phyloP scores from a whole-genome alignment of 2,888 invertebrate genomes.

The Dusona sp. region DNA sequence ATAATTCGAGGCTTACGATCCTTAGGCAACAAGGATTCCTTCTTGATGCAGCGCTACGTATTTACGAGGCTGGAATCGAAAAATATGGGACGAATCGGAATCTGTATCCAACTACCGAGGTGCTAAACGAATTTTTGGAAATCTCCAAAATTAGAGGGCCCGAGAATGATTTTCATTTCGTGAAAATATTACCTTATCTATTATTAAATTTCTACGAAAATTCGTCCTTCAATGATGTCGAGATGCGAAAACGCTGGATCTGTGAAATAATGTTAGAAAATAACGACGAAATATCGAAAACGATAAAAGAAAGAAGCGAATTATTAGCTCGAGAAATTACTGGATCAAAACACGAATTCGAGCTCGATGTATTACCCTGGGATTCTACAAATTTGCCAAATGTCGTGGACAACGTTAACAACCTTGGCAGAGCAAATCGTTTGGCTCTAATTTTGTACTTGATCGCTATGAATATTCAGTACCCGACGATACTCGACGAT shows the following conservation, averaged over 20 bases:
- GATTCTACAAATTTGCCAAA: conserved; percentile 71
- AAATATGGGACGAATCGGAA: conserved; percentile 25
- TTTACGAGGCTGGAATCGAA: conserved; percentile 55
- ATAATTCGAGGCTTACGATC: conserved; percentile 85
- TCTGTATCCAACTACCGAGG: conserved; percentile 49
- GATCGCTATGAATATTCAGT: conserved; percentile 75
- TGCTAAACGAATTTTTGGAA: conserved; percentile 75
- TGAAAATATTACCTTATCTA: conserved; percentile 78
- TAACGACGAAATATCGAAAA: conserved; percentile 17
- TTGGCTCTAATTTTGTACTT: conserved; percentile 86
- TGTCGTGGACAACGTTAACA: conserved; percentile 48
- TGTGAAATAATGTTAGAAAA: conserved; percentile 58
- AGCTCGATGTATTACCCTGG: conserved; percentile 73
- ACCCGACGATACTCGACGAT: conserved; percentile 56
- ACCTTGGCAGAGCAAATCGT: conserved; percentile 81
- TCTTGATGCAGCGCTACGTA: conserved; percentile 74
- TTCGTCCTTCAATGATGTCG: conserved; percentile 81
- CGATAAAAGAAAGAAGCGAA: conserved; percentile 63
- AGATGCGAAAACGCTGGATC: conserved; percentile 80
- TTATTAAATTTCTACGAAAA: conserved; percentile 84
- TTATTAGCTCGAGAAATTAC: conserved; percentile 69
- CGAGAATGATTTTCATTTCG: conserved; percentile 44
- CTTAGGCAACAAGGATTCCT: conserved; percentile 87
- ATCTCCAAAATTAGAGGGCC: background rate
- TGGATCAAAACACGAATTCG: conserved; percentile 62